Conservation (phyloP, 2,888 invertebrate genomes). For the Siphonodentalium dalli region DNA sequence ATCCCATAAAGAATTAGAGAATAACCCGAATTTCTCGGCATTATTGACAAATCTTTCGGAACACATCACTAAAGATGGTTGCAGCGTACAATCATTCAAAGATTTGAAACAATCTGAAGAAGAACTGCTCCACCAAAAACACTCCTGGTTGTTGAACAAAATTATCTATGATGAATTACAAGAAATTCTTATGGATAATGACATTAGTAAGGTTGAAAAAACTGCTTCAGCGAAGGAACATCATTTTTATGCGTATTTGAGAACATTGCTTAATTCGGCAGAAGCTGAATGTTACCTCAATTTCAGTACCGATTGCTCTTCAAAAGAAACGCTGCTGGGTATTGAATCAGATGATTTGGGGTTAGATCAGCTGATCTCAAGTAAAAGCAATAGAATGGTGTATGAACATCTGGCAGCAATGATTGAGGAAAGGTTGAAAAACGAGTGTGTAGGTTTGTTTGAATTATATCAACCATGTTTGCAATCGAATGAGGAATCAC, state of each 20-base stretch:
- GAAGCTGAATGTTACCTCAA: constrained; percentile 53
- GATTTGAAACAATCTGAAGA: constrained; percentile 46
- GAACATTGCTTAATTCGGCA: constrained; percentile 47
- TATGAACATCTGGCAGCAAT: constrained; percentile 55
- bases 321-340: constrained; percentile 50
- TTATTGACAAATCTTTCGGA: constrained; percentile 34
- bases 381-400: too few relatives aligned
- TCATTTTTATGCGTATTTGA: constrained; percentile 51
- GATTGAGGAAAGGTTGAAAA: constrained; percentile 49
- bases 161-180: constrained; percentile 47
- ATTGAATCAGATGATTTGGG: constrained; percentile 36
- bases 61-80: constrained; percentile 30
- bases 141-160: constrained; percentile 49
- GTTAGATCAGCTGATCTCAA: too few relatives aligned
- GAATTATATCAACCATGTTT: constrained; percentile 48
- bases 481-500: too few relatives aligned
- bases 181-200: constrained; percentile 48
- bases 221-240: constrained; percentile 39
- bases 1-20: constrained; percentile 32
- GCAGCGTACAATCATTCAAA: constrained; percentile 24
- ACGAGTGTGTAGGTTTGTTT: constrained; percentile 56
- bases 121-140: constrained; percentile 43
- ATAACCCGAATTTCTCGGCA: constrained; percentile 40
- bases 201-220: constrained; percentile 41
- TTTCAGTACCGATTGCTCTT: constrained; percentile 47